phyloP scores from a whole-genome alignment of 2,113 vertebrate species.

The Corynorhinus townsendii region DNA sequence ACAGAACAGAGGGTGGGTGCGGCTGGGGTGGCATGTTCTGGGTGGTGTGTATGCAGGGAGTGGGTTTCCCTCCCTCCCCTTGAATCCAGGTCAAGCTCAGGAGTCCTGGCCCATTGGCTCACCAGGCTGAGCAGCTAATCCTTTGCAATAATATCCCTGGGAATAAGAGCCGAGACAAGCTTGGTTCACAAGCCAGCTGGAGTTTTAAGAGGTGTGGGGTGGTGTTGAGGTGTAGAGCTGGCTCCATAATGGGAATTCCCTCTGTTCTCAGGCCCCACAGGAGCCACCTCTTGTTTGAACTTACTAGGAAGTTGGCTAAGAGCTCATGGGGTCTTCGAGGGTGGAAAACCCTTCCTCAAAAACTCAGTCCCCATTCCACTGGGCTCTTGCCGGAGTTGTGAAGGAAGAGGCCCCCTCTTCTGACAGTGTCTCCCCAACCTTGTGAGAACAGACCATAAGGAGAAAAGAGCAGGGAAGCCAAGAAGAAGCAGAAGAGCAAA shows the following conservation, averaged over 20 bases:
- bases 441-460: neutral
- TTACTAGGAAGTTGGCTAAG: neutral
- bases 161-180: conserved; percentile 18
- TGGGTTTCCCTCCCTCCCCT: neutral
- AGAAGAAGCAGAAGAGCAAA: neutral
- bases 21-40: neutral
- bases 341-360: neutral
- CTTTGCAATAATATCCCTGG: conserved; percentile 12
- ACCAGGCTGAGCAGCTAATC: neutral
- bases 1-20: neutral
- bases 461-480: neutral
- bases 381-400: neutral
- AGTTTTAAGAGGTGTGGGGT: neutral
- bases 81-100: neutral
- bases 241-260: neutral
- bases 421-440: neutral
- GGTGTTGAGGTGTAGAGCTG: neutral
- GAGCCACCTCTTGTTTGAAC: neutral
- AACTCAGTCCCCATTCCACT: neutral
- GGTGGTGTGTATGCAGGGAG: neutral
- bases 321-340: neutral
- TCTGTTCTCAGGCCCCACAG: neutral
- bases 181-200: neutral
- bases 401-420: too few relatives aligned
- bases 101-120: neutral